phyloP scores from a whole-genome alignment of 2,113 vertebrate species.

The Scytalopus superciliaris region DNA sequence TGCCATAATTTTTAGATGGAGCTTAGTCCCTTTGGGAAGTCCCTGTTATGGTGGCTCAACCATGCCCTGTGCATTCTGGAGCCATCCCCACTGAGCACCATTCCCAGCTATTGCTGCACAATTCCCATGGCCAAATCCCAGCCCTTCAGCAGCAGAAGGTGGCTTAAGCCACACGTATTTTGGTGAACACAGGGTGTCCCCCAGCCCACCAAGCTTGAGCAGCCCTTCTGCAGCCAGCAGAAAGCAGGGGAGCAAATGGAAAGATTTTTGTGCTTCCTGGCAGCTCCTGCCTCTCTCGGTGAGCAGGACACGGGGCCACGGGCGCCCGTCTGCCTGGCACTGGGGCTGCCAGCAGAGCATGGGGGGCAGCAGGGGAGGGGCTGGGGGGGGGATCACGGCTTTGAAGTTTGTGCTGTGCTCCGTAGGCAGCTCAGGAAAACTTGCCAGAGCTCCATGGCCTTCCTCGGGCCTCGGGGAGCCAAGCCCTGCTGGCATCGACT shows the following conservation, averaged over 20 bases:
- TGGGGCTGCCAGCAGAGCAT: neutral
- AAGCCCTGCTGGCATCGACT: conserved; percentile 28
- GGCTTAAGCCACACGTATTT: neutral
- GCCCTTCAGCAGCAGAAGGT: neutral
- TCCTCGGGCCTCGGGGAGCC: neutral
- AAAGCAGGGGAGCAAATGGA: neutral
- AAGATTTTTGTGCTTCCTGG: neutral
- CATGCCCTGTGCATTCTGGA: neutral
- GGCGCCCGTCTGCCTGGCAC: conserved; percentile 52
- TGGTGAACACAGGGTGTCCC: neutral
- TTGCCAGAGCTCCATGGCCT: conserved; percentile 33
- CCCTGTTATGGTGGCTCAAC: neutral
- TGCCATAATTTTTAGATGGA: neutral
- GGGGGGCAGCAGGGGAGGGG: neutral
- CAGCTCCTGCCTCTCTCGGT: neutral
- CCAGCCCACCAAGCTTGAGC: neutral
- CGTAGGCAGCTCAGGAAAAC: conserved; percentile 35
- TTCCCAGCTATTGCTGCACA: neutral
- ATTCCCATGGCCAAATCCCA: neutral
- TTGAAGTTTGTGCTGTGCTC: conserved; percentile 17
- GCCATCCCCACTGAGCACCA: neutral
- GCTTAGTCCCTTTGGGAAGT: neutral
- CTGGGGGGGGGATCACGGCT: neutral
- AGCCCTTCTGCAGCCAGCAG: neutral
- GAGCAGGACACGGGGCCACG: neutral